A percentile compares a stretch with the other conserved stretches of the same genome.
Conservation (phyloP, 2,888 invertebrate species). For the Diarsia dahlii region DNA sequence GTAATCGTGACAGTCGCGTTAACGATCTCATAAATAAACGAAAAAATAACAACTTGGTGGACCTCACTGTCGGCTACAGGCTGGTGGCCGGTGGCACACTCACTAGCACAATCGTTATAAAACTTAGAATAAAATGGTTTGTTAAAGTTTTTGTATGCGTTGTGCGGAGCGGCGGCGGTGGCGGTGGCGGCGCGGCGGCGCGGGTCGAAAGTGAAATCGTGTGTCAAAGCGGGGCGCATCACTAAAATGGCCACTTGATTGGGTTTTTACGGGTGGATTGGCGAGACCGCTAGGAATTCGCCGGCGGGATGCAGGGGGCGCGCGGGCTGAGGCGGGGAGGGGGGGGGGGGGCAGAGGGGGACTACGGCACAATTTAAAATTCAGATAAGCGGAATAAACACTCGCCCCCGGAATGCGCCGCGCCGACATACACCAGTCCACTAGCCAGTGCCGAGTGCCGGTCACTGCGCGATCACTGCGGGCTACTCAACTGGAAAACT, state of each 20-base stretch:
- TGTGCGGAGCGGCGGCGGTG: conserved; percentile 11
- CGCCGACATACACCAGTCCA: conserved; percentile 16
- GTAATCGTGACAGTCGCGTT: conserved; percentile 4
- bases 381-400: conserved; percentile 89
- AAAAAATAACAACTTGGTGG: not conserved
- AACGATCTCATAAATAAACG: conserved; percentile 25
- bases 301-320: conserved; percentile 41
- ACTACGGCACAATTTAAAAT: conserved; percentile 82
- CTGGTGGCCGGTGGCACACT: not conserved
- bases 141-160: conserved; percentile 62
- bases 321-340: conserved; percentile 12
- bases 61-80: no score
- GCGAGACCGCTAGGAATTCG: conserved; percentile 84
- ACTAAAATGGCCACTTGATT: conserved; percentile 84
- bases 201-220: conserved; percentile 79
- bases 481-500: not conserved
- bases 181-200: conserved; percentile 16
- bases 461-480: not conserved
- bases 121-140: conserved; percentile 56
- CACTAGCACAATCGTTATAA: conserved; percentile 5
- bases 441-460: conserved; percentile 16
- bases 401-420: conserved; percentile 73
- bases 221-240: conserved; percentile 82
- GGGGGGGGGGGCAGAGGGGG: conserved; percentile 26
- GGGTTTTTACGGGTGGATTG: conserved; percentile 85